Evolutionary conservation across 2,888 invertebrate genomes (phyloP).

Genomic region (Hirtodrosophila alboralis): DNA sequence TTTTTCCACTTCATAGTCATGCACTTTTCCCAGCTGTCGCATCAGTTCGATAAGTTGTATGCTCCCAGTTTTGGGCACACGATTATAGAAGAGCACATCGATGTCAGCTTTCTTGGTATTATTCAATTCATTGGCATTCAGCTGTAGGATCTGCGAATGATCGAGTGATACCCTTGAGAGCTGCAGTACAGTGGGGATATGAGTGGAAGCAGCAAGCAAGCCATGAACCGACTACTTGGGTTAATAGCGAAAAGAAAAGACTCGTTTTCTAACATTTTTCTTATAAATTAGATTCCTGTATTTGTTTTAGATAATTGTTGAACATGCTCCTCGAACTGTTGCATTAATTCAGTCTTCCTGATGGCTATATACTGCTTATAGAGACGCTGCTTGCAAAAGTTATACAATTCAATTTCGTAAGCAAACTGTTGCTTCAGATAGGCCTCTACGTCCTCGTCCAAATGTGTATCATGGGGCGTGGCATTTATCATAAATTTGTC

Average conservation of each 20-base stretch:
- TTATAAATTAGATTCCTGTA: slow-evolving; percentile 4
- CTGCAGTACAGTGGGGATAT: background rate
- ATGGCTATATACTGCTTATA: slow-evolving; percentile 80
- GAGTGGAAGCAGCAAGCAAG: slow-evolving; percentile 24
- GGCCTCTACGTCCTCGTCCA: slow-evolving; percentile 88
- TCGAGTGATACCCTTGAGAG: slow-evolving; percentile 9
- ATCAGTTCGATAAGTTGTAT: slow-evolving; percentile 78
- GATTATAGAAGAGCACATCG: slow-evolving; percentile 88
- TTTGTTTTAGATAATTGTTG: slow-evolving; percentile 21
- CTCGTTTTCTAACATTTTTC: slow-evolving; percentile 14
- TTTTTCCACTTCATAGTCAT: slow-evolving; percentile 72
- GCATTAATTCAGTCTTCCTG: slow-evolving; percentile 35
- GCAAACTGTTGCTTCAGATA: slow-evolving; percentile 92
- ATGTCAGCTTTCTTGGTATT: slow-evolving; percentile 90
- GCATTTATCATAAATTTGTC: slow-evolving; percentile 58
- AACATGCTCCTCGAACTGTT: slow-evolving; percentile 2
- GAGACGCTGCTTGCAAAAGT: slow-evolving; percentile 81
- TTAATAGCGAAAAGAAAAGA: slow-evolving; percentile 62
- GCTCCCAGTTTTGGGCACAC: slow-evolving; percentile 82
- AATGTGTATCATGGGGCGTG: slow-evolving; percentile 62
- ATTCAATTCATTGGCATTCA: slow-evolving; percentile 90
- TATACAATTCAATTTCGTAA: slow-evolving; percentile 87
- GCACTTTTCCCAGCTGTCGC: slow-evolving; percentile 72
- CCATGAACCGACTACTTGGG: slow-evolving; percentile 34
- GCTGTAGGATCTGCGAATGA: slow-evolving; percentile 85